Evolutionary conservation across 2,888 invertebrate species (phyloP).

Genomic region (Netelia fuscicornis): DNA sequence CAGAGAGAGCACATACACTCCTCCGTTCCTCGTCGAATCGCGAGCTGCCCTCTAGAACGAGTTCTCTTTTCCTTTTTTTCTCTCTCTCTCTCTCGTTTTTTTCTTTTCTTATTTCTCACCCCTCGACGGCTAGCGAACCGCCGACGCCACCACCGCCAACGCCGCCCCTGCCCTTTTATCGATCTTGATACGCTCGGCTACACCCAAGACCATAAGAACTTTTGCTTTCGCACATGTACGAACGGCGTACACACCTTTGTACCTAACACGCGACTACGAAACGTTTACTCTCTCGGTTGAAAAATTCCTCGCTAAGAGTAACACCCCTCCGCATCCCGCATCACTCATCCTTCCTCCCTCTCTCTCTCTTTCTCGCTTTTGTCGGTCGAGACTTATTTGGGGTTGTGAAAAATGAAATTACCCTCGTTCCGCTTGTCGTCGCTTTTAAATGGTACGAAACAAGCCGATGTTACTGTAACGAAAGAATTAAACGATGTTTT

Average conservation of each 20-base stretch:
- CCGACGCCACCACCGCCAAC: constrained; percentile 32
- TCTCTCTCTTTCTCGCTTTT: too few relatives aligned
- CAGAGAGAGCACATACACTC: constrained; percentile 23
- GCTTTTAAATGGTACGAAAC: too few relatives aligned
- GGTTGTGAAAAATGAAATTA: too few relatives aligned
- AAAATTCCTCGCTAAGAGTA: neutral
- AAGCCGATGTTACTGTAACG: too few relatives aligned
- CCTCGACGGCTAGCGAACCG: constrained; percentile 54
- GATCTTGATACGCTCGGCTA: constrained; percentile 81
- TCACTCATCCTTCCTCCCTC: too few relatives aligned
- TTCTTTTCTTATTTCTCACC: constrained; percentile 64
- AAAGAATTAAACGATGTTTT: too few relatives aligned
- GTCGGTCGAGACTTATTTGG: too few relatives aligned
- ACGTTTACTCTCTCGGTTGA: constrained; percentile 41
- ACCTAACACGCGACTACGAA: constrained; percentile 39
- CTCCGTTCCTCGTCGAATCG: constrained; percentile 56
- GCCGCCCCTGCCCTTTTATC: constrained; percentile 78
- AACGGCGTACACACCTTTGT: constrained; percentile 14
- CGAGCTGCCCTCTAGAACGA: constrained; percentile 59
- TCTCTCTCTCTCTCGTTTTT: constrained; percentile 56
- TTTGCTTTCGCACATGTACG: constrained; percentile 59
- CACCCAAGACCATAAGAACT: constrained; percentile 68
- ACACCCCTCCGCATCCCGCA: too few relatives aligned
- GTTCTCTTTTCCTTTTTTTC: constrained; percentile 42
- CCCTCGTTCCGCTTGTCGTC: too few relatives aligned